Base-by-base conservation (phyloP, 2,113 vertebrate genomes). In the Anolis sagrei region DNA sequence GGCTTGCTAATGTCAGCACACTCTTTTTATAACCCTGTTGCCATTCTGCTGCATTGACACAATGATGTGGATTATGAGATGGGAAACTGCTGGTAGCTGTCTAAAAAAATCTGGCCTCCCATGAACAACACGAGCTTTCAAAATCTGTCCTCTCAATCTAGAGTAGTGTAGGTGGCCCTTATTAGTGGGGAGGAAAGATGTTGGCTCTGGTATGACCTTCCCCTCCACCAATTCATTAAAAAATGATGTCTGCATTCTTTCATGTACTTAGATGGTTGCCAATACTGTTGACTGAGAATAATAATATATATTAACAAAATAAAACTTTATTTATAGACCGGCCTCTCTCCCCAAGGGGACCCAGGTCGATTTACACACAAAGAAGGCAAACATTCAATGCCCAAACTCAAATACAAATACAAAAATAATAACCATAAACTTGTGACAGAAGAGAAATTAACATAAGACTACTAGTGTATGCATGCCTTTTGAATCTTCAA, bases 1-100 rank as follows among this genome's bases (percentile, higher is more conserved):
- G 89, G 75, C 86, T 36, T 93, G 93, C 93, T 93, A 92, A 88
- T 6, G 8, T 76, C 87, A 83, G 86, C 0, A 8, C 85, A 91
- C 87, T 89, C 92, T 91, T 78, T 83, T 73, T 82, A 44, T 58
- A 58, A 91, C 85, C 90, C 89, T 0, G 0, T 70, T 87, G 91
- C 91, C 77, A 78, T 81, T 91, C 89, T 87, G 89, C 92, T 82
- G 76, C 79, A 84, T 88, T 93, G 82, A 58, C 64, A 88, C 91
- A 90, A 90, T 68, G 21, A 84, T 29, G 82, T 82, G 90, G 92
- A 92, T 95, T 94, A 91, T 83, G 89, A 87, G 3, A 58, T 5
- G 23, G 54, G 80, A 90, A 90, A 80, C 75, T 23, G 19, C 84
- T 74, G 92, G 86, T 83, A 44, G 58, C 74, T 86, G 75, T 90